Conservation (phyloP, 1,140 invertebrate species). For the Rhopalosiphum maidis region DNA sequence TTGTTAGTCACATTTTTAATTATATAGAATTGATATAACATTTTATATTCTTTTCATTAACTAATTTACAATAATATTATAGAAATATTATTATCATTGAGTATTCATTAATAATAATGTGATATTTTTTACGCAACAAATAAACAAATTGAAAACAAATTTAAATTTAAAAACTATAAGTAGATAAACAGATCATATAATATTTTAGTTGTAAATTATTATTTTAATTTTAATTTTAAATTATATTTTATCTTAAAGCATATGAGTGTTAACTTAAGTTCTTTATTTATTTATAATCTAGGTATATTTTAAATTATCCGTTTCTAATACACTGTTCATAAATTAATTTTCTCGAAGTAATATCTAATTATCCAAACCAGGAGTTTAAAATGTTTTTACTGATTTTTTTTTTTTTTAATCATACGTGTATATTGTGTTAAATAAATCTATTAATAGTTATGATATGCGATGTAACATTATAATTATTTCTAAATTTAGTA, state of each 20-base stretch:
- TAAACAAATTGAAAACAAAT: neutral
- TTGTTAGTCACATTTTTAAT: neutral
- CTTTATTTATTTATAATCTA: neutral
- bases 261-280: neutral
- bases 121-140: neutral
- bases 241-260: neutral
- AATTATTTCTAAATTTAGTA: neutral
- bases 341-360: neutral
- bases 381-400: neutral
- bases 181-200: neutral
- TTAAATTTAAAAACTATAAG: neutral
- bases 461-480: neutral
- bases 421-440: too few relatives aligned
- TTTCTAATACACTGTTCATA: neutral
- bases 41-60: too few relatives aligned
- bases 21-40: too few relatives aligned
- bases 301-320: neutral
- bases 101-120: too few relatives aligned
- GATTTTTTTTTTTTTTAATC: too few relatives aligned
- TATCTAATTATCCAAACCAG: neutral
- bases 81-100: too few relatives aligned
- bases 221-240: neutral
- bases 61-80: too few relatives aligned
- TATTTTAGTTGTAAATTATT: neutral
- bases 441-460: neutral